Conservation (phyloP, 2,797 vertebrate genomes). For the Sphenodon punctatus region DNA sequence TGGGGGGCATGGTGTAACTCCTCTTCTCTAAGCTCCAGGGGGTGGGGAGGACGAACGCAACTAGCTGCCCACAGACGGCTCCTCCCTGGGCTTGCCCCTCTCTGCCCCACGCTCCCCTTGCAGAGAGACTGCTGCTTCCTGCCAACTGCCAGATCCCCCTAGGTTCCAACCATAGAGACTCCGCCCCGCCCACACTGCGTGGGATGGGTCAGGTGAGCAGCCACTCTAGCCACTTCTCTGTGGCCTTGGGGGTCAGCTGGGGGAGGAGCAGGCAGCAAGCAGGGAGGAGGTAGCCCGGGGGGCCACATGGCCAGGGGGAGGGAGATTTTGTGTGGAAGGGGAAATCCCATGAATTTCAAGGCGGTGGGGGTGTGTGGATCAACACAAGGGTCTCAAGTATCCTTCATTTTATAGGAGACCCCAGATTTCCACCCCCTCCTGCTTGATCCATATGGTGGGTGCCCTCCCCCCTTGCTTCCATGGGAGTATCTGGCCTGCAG, state of each 20-base stretch:
- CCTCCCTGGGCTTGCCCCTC: neutral
- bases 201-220: neutral
- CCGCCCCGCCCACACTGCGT: neutral
- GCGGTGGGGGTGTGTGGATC: too few species aligned
- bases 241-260: neutral
- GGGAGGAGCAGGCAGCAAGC: neutral
- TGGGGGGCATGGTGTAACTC: neutral
- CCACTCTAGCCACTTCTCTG: neutral
- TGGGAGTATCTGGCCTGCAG: too few species aligned
- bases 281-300: neutral
- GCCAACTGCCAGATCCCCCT: conserved; percentile 1
- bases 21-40: neutral
- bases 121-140: neutral
- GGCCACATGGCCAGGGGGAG: too few species aligned
- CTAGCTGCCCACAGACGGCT: neutral
- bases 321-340: neutral
- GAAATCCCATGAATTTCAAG: too few species aligned
- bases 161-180: conserved; percentile 5
- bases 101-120: too few species aligned
- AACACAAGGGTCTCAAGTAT: too few species aligned
- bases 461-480: too few species aligned
- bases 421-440: too few species aligned
- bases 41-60: neutral
- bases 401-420: too few species aligned
- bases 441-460: too few species aligned